A percentile compares a stretch with the other conserved stretches of the same genome.
phyloP scores from a whole-genome alignment of 2,888 invertebrate species.

The Drosophila histrio region DNA sequence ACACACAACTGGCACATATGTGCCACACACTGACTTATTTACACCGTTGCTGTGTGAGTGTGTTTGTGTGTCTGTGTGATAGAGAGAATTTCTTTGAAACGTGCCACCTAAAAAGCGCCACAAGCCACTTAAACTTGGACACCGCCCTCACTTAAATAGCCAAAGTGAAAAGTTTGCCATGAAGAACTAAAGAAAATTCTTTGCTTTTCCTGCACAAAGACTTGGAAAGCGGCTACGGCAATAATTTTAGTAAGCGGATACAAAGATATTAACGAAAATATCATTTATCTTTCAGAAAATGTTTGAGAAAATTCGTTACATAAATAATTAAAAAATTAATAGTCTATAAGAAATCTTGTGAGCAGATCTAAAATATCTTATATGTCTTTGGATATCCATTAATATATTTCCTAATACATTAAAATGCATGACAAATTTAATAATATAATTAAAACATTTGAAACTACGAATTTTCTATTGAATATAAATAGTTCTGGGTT shows the following conservation, averaged over 20 bases:
- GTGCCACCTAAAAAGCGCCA: conserved; percentile 52
- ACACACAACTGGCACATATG: conserved; percentile 13
- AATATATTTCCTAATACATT: no score
- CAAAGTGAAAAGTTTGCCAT: conserved; percentile 59
- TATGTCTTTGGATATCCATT: no score
- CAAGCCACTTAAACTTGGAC: conserved; percentile 62
- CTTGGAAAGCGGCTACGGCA: background rate
- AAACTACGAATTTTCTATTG: no score
- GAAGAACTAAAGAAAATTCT: conserved; percentile 28
- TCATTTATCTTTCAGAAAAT: background rate
- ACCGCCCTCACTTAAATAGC: conserved; percentile 43
- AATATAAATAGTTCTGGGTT: no score
- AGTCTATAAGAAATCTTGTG: no score
- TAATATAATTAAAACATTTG: no score
- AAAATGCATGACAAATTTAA: no score
- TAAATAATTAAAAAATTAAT: no score
- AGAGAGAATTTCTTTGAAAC: conserved; percentile 37
- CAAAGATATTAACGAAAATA: conserved; percentile 4
- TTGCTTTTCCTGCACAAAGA: conserved; percentile 14
- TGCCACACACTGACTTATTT: background rate
- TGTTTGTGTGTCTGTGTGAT: background rate
- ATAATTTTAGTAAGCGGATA: conserved; percentile 1
- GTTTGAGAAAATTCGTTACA: no score
- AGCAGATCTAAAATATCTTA: no score
- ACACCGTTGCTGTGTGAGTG: background rate